Evolutionary conservation across 2,113 vertebrate genomes (phyloP).

Genomic region (Asarcornis scutulata): DNA sequence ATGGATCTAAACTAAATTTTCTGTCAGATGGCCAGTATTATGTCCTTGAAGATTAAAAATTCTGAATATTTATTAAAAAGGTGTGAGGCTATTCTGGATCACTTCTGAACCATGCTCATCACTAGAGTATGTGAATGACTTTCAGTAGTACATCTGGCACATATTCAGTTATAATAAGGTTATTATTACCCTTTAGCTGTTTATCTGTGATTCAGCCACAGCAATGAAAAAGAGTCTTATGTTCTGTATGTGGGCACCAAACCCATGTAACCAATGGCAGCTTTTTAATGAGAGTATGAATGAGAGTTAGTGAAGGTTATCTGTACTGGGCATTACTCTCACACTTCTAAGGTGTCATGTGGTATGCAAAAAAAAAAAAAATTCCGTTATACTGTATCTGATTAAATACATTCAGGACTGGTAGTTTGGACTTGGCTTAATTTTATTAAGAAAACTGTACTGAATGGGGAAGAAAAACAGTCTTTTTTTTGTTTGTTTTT

Average conservation of each 20-base stretch:
- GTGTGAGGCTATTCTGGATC: neutral
- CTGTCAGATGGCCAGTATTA: conserved; percentile 29
- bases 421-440: neutral
- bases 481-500: neutral
- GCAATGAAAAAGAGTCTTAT: neutral
- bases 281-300: neutral
- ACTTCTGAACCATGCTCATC: conserved; percentile 8
- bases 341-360: neutral
- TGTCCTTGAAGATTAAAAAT: conserved; percentile 30
- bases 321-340: neutral
- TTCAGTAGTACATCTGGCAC: neutral
- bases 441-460: neutral
- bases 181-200: conserved; percentile 26
- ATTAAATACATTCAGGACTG: neutral
- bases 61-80: conserved; percentile 50
- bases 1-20: conserved; percentile 49
- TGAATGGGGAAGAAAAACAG: fast-evolving
- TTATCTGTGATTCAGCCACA: conserved; percentile 39
- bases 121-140: conserved; percentile 1
- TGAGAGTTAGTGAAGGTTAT: conserved; percentile 23
- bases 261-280: neutral
- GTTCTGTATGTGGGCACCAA: neutral
- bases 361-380: neutral
- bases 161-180: conserved; percentile 19
- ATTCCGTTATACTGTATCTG: neutral